Evolutionary conservation across 2,113 vertebrate species (phyloP).

Genomic region (Zingel zingel): DNA sequence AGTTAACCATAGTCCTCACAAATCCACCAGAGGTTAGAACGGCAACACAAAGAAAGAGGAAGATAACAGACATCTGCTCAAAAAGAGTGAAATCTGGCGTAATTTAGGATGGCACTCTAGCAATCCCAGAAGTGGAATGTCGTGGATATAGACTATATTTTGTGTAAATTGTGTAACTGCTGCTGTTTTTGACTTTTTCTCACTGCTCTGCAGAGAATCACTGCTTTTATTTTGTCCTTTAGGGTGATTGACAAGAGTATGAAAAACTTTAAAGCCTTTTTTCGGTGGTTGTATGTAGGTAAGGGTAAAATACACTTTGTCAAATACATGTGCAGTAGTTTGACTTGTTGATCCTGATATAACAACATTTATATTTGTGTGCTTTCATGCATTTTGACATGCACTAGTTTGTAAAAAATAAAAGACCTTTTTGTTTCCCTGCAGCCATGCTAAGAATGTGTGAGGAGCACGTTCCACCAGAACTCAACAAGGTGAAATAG

Average conservation of each 20-base stretch:
- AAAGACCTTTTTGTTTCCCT: constrained; percentile 3
- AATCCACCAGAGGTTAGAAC: no score
- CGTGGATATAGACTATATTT: no score
- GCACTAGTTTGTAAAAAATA: neutral
- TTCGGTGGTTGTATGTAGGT: constrained; percentile 98
- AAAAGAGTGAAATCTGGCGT: no score
- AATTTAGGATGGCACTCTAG: no score
- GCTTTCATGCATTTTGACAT: neutral
- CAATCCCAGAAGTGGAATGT: no score
- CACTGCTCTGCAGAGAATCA: neutral
- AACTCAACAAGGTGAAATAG: constrained; percentile 93
- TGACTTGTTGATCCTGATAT: neutral
- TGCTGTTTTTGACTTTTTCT: neutral
- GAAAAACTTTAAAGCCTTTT: constrained; percentile 99
- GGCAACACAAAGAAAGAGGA: no score
- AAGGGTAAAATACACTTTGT: constrained; percentile 70
- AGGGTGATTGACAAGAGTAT: constrained; percentile 99
- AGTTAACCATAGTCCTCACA: no score
- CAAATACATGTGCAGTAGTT: neutral
- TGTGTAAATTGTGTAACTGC: neutral
- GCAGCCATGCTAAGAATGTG: constrained; percentile 98
- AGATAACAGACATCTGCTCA: no score
- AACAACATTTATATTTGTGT: neutral
- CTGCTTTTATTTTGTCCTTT: constrained; percentile 39
- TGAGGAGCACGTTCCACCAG: constrained; percentile 96